Base-by-base conservation (phyloP, 2,888 invertebrate genomes). In the Hemicrepidius hirtus region DNA sequence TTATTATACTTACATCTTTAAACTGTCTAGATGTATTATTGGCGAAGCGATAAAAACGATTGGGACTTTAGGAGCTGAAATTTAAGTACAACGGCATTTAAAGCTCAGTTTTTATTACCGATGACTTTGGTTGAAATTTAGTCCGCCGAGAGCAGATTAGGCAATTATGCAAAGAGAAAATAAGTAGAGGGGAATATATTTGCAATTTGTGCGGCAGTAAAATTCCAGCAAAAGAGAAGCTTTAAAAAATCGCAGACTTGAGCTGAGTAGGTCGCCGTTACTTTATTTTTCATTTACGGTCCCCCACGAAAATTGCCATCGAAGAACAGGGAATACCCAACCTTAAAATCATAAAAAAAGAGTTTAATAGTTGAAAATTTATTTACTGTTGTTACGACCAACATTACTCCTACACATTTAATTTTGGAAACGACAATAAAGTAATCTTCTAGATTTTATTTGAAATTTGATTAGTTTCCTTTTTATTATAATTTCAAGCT, bases 111-210 rank as follows among this genome's bases (percentile, higher is more conserved):
- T 71, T 71, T 71, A 67, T 70, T 71, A 71, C 67, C 53, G 62
- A 62, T 67, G 63, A 57, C 64, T 62, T 66, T 55, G 60, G 66
- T 71, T 67, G 66, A 66, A 66, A 71, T 71, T 60, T 66, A 71
- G 71, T 53, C 53, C 55, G 59, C 59, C 53, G 63, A 53, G 71
- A 71, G 53, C 60, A 71, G 67, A 67, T 71, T 68, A 71, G 71
- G 62, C 55, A 71, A 71, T 71, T 71, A 71, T 71, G 71, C 67
- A 71, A 71, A 71, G 60, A 35, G 60, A 66, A 60, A 71, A 71
- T 71, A 71, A 71, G 62, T 63, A 63, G 49, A 63, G 62, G 46
- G 57, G 71, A 67, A 71, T 71, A 71, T 71, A 71, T 71, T 67
- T 57, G 67, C 66, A 68, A 60, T 68, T 62, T 68, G 59, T 68